Evolutionary conservation across 2,113 vertebrate genomes (phyloP).

Genomic region (Centropus bengalensis): DNA sequence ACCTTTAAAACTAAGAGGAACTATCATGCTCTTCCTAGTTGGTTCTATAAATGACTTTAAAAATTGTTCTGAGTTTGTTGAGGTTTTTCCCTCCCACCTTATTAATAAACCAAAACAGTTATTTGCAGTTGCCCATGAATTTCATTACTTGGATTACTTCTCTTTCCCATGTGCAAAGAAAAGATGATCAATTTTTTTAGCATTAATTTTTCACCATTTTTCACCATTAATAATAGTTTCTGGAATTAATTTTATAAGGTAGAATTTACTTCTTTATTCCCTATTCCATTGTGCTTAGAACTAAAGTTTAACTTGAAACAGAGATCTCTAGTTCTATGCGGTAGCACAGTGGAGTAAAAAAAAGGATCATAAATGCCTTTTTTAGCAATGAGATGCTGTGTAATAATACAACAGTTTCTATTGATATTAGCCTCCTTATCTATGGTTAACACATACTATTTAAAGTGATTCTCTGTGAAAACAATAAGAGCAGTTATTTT

Average conservation of each 20-base stretch:
- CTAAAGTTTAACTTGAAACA: not conserved
- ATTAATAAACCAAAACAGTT: not conserved
- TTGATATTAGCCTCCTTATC: not conserved
- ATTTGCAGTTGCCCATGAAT: not conserved
- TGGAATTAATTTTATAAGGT: not conserved
- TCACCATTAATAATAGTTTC: not conserved
- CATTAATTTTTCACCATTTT: too few species aligned
- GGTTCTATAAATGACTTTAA: not conserved
- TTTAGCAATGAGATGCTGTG: not conserved
- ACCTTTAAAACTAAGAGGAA: not conserved
- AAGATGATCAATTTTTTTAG: not conserved
- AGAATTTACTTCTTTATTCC: not conserved
- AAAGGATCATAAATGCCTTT: not conserved
- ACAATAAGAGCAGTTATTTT: not conserved
- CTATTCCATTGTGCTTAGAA: not conserved
- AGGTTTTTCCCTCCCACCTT: not conserved
- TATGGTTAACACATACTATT: not conserved
- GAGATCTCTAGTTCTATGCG: not conserved
- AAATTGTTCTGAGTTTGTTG: not conserved
- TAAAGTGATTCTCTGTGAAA: not conserved
- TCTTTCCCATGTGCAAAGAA: not conserved
- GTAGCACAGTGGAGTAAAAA: not conserved
- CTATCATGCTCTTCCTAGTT: not conserved
- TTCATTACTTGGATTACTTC: not conserved
- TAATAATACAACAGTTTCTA: not conserved